Evolutionary conservation across 2,888 invertebrate species (phyloP), one percentile per base, ranked within the genome.

Genomic region (Lasioglossum zephyrum): DNA sequence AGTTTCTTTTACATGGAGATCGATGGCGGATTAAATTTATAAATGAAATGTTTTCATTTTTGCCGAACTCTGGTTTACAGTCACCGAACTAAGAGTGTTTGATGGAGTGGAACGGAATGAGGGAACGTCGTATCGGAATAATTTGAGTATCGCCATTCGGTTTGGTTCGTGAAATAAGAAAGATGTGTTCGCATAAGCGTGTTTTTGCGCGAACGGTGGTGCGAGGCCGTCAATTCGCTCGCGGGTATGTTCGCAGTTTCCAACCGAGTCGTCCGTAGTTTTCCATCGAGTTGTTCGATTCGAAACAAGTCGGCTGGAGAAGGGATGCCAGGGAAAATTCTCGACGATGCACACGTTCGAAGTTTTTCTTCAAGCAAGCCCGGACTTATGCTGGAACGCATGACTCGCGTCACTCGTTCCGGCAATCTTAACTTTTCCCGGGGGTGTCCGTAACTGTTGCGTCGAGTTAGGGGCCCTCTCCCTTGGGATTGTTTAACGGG

Each of bases 351-450:
- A 44, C 53, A 16, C 53, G 41, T 16, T 36, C 60, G 16, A 72
- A 78, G 72, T 80, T 85, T 85, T 86, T 78, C 78, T 85, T 81
- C 47, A 22, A 44, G 60, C 60, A 5, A 26, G 26, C 26, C 16
- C 60, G 5, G 60, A 8, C 53, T n/a, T n/a, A 53, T 53, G 57
- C 70, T 69, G 77, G 18, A 75, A 76, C 73, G 74, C 82, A 57
- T 69, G 72, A 44, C 47, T 66, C 77, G 47, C 72, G 63, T 31
- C 47, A 60, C 76, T 69, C 73, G 69, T 39, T 41, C 47, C 47
- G 36, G 16, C 73, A 77, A 84, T 85, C 76, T 77, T 77, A 83
- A 85, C 84, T 77, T 79, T 66, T 11, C 39, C 39, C 53, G 49
- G 39, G 53, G 63, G 73, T 70, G 39, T 31, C 70, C 49, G 57